Percentiles rank a stretch among this genome's conserved stretches.
Conservation (phyloP, 2,888 invertebrate genomes). For the Carterocephalus palaemon region DNA sequence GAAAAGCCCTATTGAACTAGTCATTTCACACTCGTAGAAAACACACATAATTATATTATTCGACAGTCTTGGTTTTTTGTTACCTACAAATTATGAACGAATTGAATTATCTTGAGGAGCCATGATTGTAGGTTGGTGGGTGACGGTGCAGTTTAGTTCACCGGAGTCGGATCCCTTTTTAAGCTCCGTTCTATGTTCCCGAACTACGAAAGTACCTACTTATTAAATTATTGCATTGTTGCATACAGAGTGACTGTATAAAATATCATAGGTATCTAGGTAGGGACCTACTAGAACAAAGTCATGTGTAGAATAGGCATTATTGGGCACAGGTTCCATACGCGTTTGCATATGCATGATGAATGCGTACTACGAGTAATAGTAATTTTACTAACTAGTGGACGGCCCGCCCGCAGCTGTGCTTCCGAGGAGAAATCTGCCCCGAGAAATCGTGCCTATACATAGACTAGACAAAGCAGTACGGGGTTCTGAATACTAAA, state of each 20-base stretch:
- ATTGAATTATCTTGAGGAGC: slow-evolving; percentile 69
- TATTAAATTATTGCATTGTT: neutral
- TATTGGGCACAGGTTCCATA: too few species aligned
- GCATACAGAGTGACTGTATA: neutral
- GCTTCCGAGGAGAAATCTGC: too few species aligned
- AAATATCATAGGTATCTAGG: too few species aligned
- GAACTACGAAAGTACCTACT: neutral
- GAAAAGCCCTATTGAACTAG: slow-evolving; percentile 63
- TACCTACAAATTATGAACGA: slow-evolving; percentile 68
- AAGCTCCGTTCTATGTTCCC: slow-evolving; percentile 15
- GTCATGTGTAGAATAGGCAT: too few species aligned
- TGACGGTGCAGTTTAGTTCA: slow-evolving; percentile 55
- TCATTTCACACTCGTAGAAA: slow-evolving; percentile 69
- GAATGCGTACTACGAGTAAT: too few species aligned
- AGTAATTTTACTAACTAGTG: too few species aligned
- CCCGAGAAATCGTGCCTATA: too few species aligned
- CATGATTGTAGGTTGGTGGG: slow-evolving; percentile 62
- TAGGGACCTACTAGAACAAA: too few species aligned
- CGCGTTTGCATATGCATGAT: too few species aligned
- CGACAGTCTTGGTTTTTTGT: slow-evolving; percentile 64
- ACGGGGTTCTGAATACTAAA: too few species aligned
- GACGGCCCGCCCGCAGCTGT: too few species aligned
- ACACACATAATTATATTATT: slow-evolving; percentile 75
- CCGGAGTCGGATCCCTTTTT: slow-evolving; percentile 29
- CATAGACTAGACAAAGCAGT: too few species aligned